phyloP scores from a whole-genome alignment of 2,797 vertebrate species.

The Ctenopoma kingsleyae region DNA sequence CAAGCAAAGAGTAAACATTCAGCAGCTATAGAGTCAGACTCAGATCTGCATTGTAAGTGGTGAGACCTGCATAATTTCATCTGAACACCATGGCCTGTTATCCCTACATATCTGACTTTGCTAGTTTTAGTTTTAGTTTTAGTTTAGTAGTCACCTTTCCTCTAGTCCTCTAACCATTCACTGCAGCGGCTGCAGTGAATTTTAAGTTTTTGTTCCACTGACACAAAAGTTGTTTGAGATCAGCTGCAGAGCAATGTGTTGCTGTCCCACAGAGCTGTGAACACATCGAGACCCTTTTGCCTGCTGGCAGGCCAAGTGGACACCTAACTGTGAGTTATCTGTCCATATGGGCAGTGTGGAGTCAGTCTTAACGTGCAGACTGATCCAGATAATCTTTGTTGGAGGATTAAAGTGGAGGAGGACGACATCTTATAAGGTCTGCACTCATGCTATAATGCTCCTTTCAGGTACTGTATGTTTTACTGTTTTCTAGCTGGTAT shows the following conservation, averaged over 20 bases:
- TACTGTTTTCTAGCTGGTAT: slow-evolving; percentile 2
- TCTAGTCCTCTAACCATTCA: too few relatives aligned
- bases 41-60: too few relatives aligned
- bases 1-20: too few relatives aligned
- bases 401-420: slow-evolving; percentile 70
- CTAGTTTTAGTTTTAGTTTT: too few relatives aligned
- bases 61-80: too few relatives aligned
- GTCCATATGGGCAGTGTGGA: slow-evolving; percentile 44
- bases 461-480: slow-evolving; percentile 43
- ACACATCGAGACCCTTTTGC: background rate
- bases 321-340: slow-evolving; percentile 21
- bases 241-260: background rate
- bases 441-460: background rate
- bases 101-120: too few relatives aligned
- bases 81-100: too few relatives aligned
- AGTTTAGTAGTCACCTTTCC: too few relatives aligned
- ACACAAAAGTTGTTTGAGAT: background rate
- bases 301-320: slow-evolving; percentile 10
- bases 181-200: too few relatives aligned
- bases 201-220: background rate
- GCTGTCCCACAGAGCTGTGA: background rate
- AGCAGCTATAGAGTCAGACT: too few relatives aligned
- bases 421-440: slow-evolving; percentile 5
- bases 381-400: slow-evolving; percentile 73
- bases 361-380: slow-evolving; percentile 23